A percentile compares a stretch with the other conserved stretches of the same genome.
These are phyloP conservation scores for Ptychoptera contaminata DNA, from an alignment of 2,888 invertebrate genomes.

Conservation along the genomic window DNA sequence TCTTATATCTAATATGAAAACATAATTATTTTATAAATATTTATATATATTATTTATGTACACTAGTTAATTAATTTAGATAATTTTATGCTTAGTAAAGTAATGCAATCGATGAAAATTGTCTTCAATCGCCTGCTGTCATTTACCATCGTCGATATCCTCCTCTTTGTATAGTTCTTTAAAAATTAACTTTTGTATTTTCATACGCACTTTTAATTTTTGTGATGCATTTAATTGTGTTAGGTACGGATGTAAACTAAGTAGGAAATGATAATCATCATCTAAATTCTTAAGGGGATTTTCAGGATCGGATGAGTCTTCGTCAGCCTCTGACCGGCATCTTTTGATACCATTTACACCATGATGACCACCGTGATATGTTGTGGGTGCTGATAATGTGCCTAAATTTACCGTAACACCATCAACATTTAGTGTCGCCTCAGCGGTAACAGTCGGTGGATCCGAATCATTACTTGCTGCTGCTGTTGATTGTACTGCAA, in stretches of 20 bases:
- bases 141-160: conserved; percentile 28
- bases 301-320: too few species aligned
- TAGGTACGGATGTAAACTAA: conserved; percentile 31
- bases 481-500: neutral
- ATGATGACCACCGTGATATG: neutral
- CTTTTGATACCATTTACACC: neutral
- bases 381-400: neutral
- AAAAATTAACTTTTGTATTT: conserved; percentile 31
- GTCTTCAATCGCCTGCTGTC: conserved; percentile 4
- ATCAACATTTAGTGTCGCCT: neutral
- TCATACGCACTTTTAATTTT: conserved; percentile 28
- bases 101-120: too few species aligned
- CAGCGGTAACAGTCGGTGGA: neutral
- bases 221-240: conserved; percentile 28
- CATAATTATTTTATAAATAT: too few species aligned
- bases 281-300: conserved; percentile 13
- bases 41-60: too few species aligned
- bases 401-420: neutral
- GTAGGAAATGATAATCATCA: conserved; percentile 29
- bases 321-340: too few species aligned
- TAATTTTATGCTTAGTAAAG: too few species aligned
- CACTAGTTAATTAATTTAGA: too few species aligned
- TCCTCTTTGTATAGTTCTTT: conserved; percentile 29
- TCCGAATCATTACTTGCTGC: neutral
- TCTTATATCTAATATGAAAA: too few species aligned